A percentile compares a stretch with the other conserved stretches of the same genome.
Evolutionary conservation across 2,113 vertebrate species (phyloP).

Genomic region (Microcebus jonahi): DNA sequence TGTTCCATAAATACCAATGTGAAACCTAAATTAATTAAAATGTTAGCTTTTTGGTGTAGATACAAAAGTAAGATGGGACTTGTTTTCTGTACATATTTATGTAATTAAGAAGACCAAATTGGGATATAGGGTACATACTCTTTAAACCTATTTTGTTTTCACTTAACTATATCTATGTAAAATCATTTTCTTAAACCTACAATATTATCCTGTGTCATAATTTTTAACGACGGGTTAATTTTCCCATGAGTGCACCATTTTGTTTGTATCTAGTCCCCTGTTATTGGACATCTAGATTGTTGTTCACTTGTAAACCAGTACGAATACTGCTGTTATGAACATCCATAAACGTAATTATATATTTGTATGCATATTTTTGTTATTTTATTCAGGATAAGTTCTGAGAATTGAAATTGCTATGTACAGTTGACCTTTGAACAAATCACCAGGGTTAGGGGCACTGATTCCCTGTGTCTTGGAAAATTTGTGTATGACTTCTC

Average conservation of each 20-base stretch:
- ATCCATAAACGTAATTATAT: background rate
- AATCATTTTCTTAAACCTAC: background rate
- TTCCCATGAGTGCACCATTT: background rate
- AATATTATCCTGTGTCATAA: background rate
- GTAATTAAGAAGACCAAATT: background rate
- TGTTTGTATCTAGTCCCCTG: background rate
- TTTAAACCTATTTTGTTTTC: background rate
- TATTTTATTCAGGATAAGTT: background rate
- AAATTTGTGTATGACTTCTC: background rate
- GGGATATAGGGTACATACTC: background rate
- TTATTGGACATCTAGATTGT: background rate
- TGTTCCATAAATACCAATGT: background rate
- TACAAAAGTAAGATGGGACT: background rate
- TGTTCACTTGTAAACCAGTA: slow-evolving; percentile 8
- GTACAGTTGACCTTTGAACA: background rate
- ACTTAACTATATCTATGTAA: background rate
- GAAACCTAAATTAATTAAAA: slow-evolving; percentile 48
- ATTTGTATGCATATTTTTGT: background rate
- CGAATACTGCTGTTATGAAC: background rate
- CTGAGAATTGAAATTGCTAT: background rate
- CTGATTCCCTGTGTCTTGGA: background rate
- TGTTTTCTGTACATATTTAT: background rate
- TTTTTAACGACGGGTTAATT: slow-evolving; percentile 5
- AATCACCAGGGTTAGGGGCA: background rate
- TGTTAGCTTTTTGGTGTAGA: background rate